phyloP scores from a whole-genome alignment of 2,113 vertebrate species.

The Campylomormyrus tamandua region DNA sequence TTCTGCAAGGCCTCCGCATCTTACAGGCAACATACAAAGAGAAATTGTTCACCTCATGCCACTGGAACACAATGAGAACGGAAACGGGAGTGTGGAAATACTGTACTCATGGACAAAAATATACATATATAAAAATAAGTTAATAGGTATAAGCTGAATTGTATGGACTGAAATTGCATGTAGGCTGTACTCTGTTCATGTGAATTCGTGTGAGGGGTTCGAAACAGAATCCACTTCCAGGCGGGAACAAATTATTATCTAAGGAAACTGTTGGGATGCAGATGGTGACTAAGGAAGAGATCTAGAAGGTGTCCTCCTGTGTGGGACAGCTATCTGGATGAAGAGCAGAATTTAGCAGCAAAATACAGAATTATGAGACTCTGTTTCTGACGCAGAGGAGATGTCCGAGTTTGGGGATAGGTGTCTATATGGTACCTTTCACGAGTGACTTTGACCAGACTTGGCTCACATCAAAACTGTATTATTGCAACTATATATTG shows the following conservation, averaged over 20 bases:
- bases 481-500: background rate
- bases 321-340: background rate
- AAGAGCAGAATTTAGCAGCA: background rate
- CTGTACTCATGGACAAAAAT: conserved; percentile 3
- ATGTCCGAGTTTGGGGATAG: background rate
- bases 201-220: background rate
- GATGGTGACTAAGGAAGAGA: background rate
- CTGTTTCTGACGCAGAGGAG: background rate
- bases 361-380: background rate
- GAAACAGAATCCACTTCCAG: background rate
- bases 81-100: conserved; percentile 4
- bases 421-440: background rate
- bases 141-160: background rate
- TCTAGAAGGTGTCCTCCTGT: background rate
- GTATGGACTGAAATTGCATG: background rate
- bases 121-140: background rate
- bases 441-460: background rate
- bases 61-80: conserved; percentile 21
- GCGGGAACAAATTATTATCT: background rate
- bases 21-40: conserved; percentile 11
- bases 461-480: background rate
- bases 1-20: conserved; percentile 9
- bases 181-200: background rate
- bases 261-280: background rate
- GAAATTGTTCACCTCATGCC: conserved; percentile 24